A percentile compares a stretch with the other conserved stretches of the same genome.
Evolutionary conservation across 1,140 invertebrate genomes (phyloP).

Genomic region (Triops longicaudatus): DNA sequence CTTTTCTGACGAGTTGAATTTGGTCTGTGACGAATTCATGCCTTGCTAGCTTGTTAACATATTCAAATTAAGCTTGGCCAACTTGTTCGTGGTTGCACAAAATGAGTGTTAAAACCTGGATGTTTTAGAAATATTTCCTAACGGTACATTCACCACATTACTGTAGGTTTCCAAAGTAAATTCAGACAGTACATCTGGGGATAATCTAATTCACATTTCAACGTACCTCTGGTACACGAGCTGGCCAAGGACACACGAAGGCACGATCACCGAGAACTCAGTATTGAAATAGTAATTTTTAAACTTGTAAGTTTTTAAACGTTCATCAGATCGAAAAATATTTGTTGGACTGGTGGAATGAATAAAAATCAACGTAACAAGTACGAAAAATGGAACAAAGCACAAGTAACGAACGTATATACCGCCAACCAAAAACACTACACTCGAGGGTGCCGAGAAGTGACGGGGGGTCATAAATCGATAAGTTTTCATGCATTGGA

Average conservation of each 20-base stretch:
- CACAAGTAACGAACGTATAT: background rate
- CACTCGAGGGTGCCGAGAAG: background rate
- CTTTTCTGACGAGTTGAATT: too few species aligned
- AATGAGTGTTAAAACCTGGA: too few species aligned
- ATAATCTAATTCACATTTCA: conserved; percentile 8
- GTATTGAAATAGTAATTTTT: background rate
- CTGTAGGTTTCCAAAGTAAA: background rate
- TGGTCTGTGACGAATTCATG: too few species aligned
- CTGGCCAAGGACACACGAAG: background rate
- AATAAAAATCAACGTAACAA: conserved; percentile 8
- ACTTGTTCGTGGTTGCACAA: too few species aligned
- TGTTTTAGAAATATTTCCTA: too few species aligned
- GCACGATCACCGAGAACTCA: conserved; percentile 14
- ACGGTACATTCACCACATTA: too few species aligned
- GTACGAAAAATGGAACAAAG: background rate
- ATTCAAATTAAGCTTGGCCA: too few species aligned
- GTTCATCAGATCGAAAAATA: background rate
- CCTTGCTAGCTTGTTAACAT: too few species aligned
- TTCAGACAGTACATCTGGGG: background rate
- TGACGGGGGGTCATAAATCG: background rate
- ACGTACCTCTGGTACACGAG: background rate
- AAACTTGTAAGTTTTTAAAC: background rate
- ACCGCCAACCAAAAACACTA: background rate
- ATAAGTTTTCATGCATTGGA: background rate
- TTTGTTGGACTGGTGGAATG: conserved; percentile 9